Percentiles rank a stretch among this genome's conserved stretches.
phyloP scores from a whole-genome alignment of 2,797 vertebrate genomes.

The Cercopithecus mitis region DNA sequence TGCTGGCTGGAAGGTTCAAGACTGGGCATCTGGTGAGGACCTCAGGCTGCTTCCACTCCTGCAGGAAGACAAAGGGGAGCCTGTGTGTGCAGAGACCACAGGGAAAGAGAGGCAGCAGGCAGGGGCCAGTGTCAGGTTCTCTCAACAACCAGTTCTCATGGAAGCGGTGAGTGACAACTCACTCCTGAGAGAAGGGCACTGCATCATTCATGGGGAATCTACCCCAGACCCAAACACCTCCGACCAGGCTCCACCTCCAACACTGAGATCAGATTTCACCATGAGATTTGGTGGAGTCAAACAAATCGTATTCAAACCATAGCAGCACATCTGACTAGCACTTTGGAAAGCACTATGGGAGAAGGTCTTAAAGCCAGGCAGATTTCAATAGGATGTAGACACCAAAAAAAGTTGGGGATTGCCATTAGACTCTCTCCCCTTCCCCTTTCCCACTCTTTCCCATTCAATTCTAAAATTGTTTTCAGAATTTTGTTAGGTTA shows the following conservation, averaged over 20 bases:
- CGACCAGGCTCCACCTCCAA: background rate
- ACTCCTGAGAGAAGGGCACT: background rate
- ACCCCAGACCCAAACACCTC: background rate
- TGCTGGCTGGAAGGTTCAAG: background rate
- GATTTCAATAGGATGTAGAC: background rate
- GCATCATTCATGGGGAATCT: background rate
- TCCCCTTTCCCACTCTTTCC: background rate
- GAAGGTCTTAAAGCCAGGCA: background rate
- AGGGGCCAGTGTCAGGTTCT: background rate
- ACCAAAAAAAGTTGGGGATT: background rate
- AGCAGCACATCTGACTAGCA: background rate
- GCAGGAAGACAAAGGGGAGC: background rate
- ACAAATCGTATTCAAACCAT: background rate
- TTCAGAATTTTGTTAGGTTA: slow-evolving; percentile 23
- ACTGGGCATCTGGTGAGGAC: background rate
- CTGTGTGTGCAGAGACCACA: background rate
- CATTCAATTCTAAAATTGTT: background rate
- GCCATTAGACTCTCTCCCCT: background rate
- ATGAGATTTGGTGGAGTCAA: background rate
- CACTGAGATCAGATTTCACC: background rate
- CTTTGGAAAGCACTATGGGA: background rate
- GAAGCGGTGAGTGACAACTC: background rate
- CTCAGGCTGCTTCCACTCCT: background rate
- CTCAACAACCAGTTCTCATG: background rate
- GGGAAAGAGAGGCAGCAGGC: background rate